Base-by-base conservation (phyloP, 2,113 vertebrate genomes). In the Lampris incognitus region DNA sequence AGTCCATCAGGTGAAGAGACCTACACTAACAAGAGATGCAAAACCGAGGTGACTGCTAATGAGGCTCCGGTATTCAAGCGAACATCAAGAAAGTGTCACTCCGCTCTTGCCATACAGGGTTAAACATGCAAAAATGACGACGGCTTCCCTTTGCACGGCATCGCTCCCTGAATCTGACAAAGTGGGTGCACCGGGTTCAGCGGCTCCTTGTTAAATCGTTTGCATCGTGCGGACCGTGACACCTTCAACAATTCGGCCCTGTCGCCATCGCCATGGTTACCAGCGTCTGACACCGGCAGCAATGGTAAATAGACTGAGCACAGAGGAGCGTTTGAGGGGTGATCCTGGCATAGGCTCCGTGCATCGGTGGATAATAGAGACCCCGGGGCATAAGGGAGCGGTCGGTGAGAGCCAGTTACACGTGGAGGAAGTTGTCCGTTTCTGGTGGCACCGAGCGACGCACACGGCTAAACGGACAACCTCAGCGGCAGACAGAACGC, bases 191-290 rank as follows among this genome's bases (percentile, higher is more conserved):
- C 52, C 42, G 56, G 78, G 77, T 72, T 6, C 41, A 48, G 74
- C 76, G 42, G 78, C 75, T 77, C 78, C 76, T 73, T 85, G 76
- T 75, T 72, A 55, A 79, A 84, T 84, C 83, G 76, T 69, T 37
- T 67, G 42, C 61, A 66, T 71, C 85, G 77, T 4, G 39, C 61
- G 58, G 84, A 67, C 66, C 74, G 38, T 1, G 42, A 75, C 81
- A 86, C 78, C 69, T 77, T 67, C 44, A 5, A 73, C 72, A 54
- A 72, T 80, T 59, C 82, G 76, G 69, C 67, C 65, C 65, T 36
- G 41, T 70, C 82, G 72, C 79, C 0, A 89, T 93, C 84, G 38
- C 91, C 87, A 92, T 92, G 88, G 92, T 88, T 88, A 93, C 91
- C 42, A 13, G 83, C 48, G 85, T 73, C 79, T 75, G 87, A 83